A percentile compares a stretch with the other conserved stretches of the same genome.
Evolutionary conservation across 1,140 invertebrate species (phyloP).

Genomic region (Drosophila ambigua): DNA sequence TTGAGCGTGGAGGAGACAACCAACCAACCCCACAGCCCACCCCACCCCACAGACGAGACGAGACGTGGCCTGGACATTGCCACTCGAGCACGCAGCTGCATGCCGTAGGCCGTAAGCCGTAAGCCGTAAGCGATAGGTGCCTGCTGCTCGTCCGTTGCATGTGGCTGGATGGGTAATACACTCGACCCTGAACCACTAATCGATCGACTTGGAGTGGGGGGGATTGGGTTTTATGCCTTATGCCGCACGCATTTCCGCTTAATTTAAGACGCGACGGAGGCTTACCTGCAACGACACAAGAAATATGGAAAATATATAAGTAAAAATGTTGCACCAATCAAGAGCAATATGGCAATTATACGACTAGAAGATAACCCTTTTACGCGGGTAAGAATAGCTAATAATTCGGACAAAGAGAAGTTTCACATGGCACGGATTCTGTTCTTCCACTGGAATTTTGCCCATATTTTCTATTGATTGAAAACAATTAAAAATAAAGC

Average conservation of each 20-base stretch:
- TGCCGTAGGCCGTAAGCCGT: neutral
- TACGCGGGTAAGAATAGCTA: no score
- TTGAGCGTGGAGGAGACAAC: conserved; percentile 28
- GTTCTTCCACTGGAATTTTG: no score
- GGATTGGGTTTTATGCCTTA: no score
- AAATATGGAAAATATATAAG: conserved; percentile 10
- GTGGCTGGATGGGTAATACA: conserved; percentile 43
- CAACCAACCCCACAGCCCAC: no score
- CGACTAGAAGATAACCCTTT: no score
- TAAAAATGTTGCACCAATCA: neutral
- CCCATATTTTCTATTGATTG: no score
- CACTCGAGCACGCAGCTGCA: conserved; percentile 66
- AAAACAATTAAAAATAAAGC: no score
- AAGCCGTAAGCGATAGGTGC: conserved; percentile 25
- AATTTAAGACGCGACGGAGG: neutral
- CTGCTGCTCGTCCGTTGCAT: conserved; percentile 47
- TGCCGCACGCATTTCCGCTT: conserved; percentile 52
- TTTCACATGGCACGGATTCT: no score
- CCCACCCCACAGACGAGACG: conserved; percentile 20
- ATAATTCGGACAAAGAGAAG: no score
- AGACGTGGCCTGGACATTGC: conserved; percentile 31
- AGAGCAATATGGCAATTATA: neutral
- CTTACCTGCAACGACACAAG: conserved; percentile 48
- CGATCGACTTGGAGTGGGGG: conserved; percentile 35
- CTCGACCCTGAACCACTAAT: conserved; percentile 65